Percentiles rank a stretch among this genome's conserved stretches.
phyloP scores from a whole-genome alignment of 2,113 vertebrate genomes.

The Cyprinodon tularosa region DNA sequence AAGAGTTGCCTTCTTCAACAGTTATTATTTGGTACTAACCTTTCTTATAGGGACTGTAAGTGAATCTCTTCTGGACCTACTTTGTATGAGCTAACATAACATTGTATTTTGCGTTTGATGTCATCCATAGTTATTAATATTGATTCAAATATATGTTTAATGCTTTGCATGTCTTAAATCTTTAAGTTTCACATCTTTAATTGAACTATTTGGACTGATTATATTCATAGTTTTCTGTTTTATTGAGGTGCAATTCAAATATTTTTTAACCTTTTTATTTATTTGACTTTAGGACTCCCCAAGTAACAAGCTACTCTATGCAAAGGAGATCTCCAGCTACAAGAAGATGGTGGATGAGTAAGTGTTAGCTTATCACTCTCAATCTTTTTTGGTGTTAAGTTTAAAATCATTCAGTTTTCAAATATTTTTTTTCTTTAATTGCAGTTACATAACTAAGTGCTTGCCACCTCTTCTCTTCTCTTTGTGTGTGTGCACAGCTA shows the following conservation, averaged over 20 bases:
- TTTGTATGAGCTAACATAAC: too few relatives aligned
- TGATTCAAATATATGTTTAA: not conserved
- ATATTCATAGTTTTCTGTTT: not conserved
- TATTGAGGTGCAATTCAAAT: not conserved
- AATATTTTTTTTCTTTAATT: not conserved
- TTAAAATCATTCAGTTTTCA: constrained; percentile 13
- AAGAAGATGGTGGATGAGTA: constrained; percentile 99
- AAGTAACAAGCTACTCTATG: constrained; percentile 98
- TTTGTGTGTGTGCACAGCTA: constrained; percentile 80
- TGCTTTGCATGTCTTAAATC: too few relatives aligned
- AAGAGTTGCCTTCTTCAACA: not conserved
- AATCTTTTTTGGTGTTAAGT: not conserved
- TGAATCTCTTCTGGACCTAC: not conserved
- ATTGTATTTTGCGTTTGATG: not conserved
- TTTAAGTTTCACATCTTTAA: too few relatives aligned
- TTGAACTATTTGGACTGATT: not conserved
- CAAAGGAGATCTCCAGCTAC: constrained; percentile 97
- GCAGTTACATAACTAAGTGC: constrained; percentile 1
- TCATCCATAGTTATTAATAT: not conserved
- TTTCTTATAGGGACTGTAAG: not conserved
- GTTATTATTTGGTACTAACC: not conserved
- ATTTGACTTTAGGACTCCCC: constrained; percentile 88
- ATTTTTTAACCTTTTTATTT: constrained; percentile 17
- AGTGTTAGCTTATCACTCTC: constrained; percentile 70
- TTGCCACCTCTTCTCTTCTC: constrained; percentile 18